Evolutionary conservation across 2,797 vertebrate genomes (phyloP).

Genomic region (Pseudochirops corinnae): DNA sequence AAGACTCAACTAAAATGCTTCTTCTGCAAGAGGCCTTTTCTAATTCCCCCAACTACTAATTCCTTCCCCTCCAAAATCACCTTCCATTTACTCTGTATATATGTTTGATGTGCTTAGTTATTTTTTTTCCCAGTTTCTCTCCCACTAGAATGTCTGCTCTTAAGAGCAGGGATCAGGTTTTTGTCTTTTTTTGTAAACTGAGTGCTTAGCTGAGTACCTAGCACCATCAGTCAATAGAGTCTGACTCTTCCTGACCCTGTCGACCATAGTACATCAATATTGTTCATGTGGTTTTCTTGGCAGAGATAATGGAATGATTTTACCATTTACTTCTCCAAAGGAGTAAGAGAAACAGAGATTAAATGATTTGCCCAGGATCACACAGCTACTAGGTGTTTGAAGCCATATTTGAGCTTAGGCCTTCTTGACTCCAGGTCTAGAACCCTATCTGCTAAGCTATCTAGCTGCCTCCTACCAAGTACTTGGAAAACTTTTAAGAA

Average conservation of each 20-base stretch:
- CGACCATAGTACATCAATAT: background rate
- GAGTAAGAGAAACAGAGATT: background rate
- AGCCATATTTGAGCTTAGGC: background rate
- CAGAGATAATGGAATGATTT: background rate
- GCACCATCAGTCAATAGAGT: background rate
- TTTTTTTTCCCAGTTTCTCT: background rate
- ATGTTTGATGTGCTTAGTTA: background rate
- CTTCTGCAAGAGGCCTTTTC: background rate
- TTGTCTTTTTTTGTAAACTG: background rate
- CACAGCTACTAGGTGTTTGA: background rate
- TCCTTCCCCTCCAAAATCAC: background rate
- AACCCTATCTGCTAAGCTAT: background rate
- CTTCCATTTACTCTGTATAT: background rate
- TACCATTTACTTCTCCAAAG: background rate
- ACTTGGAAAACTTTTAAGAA: background rate
- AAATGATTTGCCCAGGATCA: background rate
- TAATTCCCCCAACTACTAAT: background rate
- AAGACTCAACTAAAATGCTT: background rate
- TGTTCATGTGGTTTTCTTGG: background rate
- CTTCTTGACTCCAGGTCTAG: background rate
- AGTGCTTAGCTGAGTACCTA: background rate
- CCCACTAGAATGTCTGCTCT: background rate
- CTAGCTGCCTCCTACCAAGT: background rate
- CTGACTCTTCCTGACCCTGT: background rate
- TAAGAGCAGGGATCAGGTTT: background rate